A percentile compares a stretch with the other conserved stretches of the same genome.
phyloP scores from a whole-genome alignment of 2,888 invertebrate genomes.

The Meliscaeva auricollis region DNA sequence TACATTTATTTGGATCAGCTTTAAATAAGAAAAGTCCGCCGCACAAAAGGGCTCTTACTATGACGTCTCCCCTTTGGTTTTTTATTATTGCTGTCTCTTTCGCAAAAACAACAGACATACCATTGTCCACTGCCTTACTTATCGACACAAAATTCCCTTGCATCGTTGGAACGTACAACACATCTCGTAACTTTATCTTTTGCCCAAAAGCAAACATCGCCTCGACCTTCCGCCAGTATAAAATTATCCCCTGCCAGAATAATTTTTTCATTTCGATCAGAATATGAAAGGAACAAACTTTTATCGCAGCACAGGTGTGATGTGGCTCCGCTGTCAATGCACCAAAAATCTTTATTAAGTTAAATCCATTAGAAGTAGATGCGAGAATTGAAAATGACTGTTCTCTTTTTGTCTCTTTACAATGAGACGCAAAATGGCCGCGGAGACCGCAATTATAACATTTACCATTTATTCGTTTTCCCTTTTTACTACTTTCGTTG shows the following conservation, averaged over 20 bases:
- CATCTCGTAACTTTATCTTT: constrained; percentile 10
- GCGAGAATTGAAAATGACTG: neutral
- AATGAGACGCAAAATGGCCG: constrained; percentile 43
- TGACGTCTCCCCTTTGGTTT: neutral
- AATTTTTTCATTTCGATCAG: constrained; percentile 28
- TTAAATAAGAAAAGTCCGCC: constrained; percentile 6
- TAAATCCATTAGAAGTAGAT: neutral
- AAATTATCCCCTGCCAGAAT: constrained; percentile 18
- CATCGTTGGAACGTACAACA: constrained; percentile 24
- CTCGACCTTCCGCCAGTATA: constrained; percentile 20
- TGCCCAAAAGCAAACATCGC: constrained; percentile 24
- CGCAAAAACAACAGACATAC: neutral
- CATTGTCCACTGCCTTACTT: neutral
- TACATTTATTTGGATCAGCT: neutral
- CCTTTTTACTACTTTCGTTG: neutral
- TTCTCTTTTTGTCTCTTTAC: constrained; percentile 24
- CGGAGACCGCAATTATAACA: constrained; percentile 48
- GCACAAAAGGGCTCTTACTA: neutral
- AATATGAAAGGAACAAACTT: constrained; percentile 22
- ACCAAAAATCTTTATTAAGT: constrained; percentile 25
- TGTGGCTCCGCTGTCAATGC: constrained; percentile 38
- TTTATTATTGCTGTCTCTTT: neutral
- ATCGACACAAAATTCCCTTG: constrained; percentile 28
- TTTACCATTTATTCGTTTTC: neutral
- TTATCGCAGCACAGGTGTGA: constrained; percentile 36